Conservation (phyloP, 2,113 vertebrate genomes). For the Nesogale talazaci region DNA sequence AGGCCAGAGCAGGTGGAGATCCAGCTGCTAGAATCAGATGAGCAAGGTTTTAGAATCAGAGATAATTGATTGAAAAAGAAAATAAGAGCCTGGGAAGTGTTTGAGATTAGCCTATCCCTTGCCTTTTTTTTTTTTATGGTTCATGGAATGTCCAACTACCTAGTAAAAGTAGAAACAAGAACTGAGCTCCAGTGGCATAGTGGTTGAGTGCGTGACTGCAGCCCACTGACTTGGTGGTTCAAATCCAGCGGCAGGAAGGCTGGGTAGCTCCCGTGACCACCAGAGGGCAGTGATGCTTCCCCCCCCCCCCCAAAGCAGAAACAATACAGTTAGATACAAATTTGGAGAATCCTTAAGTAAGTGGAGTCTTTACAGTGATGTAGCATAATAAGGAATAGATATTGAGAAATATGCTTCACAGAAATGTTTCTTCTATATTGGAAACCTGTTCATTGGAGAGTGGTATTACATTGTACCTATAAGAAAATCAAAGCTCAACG, state of each 20-base stretch:
- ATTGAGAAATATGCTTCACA: background rate
- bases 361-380: background rate
- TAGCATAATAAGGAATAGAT: background rate
- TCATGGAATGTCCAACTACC: background rate
- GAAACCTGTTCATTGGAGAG: background rate
- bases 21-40: background rate
- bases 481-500: background rate
- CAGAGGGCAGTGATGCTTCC: too few species aligned
- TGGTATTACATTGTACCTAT: background rate
- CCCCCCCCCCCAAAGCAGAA: too few species aligned
- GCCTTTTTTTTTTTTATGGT: background rate
- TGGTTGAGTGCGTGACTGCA: too few species aligned
- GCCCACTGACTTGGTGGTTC: too few species aligned
- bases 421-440: background rate
- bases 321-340: background rate
- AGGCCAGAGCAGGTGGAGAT: background rate
- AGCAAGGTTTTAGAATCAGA: background rate
- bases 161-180: background rate
- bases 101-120: background rate
- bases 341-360: background rate
- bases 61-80: background rate
- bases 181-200: too few species aligned
- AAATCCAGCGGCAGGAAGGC: too few species aligned
- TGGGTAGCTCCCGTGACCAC: too few species aligned
- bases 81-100: background rate